Evolutionary conservation across 2,888 invertebrate species (phyloP), one percentile per base, ranked within the genome.

Genomic region (Homarus gammarus): DNA sequence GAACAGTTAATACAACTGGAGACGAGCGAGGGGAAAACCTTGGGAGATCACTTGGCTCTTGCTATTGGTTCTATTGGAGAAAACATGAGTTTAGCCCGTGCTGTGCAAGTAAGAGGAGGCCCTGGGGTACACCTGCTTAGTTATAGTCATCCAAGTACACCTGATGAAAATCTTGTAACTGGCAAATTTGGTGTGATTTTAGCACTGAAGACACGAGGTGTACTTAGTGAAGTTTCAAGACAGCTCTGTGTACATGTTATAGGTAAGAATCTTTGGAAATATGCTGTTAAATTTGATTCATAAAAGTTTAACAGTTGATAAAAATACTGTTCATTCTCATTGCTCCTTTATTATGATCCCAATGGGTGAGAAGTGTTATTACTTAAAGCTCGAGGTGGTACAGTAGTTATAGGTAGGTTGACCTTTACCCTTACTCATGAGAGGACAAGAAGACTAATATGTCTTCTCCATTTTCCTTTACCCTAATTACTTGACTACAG

Each of bases 11-110:
- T 95, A 92, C 95, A 95, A 92, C 94, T 97, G n/a, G 94, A 94
- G 70, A 94, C 94, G 8, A 96, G 96, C 93, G 93, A 93, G 31
- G 96, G 96, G 0, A 97, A 96, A 93, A 95, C 95, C 1, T 94
- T 99, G 22, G 96, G 96, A 0, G 98, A 99, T 94, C 95, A 96
- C 92, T 94, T 98, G 84, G 98, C 98, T 0, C 94, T 98, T 89
- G 95, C 96, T 85, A 98, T 99, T 93, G 98, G 98, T 3, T 95
- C 95, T 84, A 95, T 99, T 6, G 98, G 99, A 0, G 99, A 99
- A 94, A 99, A 99, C 94, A 97, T 99, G 70, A 94, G 77, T 49
- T 90, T 93, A 27, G 91, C 92, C 0, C 94, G 94, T 75, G 94
- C 95, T 73, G 95, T 95, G 81, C 92, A 95, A 44, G 44, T 89